phyloP scores from a whole-genome alignment of 2,797 vertebrate genomes.

The Sphenodon punctatus region DNA sequence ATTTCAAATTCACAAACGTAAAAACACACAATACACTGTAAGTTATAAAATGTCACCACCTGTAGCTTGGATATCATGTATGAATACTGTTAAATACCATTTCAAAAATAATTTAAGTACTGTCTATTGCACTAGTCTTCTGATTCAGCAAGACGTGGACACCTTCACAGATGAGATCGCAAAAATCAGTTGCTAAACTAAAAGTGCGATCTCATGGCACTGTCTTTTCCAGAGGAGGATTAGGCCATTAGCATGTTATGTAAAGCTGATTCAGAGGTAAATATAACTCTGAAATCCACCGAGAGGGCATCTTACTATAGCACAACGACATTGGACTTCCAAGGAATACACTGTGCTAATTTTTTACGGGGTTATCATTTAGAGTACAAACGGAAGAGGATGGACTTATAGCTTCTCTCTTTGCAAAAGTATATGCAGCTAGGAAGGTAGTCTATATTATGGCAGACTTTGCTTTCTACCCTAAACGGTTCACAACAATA shows the following conservation, averaged over 20 bases:
- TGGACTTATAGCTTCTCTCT: background rate
- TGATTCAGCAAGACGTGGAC: background rate
- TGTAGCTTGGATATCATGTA: background rate
- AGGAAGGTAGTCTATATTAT: background rate
- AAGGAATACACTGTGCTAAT: background rate
- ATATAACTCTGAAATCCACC: slow-evolving; percentile 64
- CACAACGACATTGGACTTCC: slow-evolving; percentile 10
- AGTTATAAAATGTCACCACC: background rate
- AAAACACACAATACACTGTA: background rate
- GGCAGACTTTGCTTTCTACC: background rate
- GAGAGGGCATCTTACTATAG: slow-evolving; percentile 24
- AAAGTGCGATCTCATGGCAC: background rate
- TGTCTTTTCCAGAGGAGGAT: slow-evolving; percentile 52
- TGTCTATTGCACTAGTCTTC: background rate
- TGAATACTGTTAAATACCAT: background rate
- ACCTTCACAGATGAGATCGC: background rate
- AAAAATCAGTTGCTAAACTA: slow-evolving; percentile 24
- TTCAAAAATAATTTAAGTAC: background rate
- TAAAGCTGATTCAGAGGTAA: slow-evolving; percentile 68
- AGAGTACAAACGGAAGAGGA: background rate
- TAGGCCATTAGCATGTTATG: slow-evolving; percentile 46
- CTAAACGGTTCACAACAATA: background rate
- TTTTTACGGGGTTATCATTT: background rate
- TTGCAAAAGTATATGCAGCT: background rate
- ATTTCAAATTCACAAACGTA: background rate